Base-by-base conservation (phyloP, 1,140 invertebrate species). In the Probaryconus sp. region DNA sequence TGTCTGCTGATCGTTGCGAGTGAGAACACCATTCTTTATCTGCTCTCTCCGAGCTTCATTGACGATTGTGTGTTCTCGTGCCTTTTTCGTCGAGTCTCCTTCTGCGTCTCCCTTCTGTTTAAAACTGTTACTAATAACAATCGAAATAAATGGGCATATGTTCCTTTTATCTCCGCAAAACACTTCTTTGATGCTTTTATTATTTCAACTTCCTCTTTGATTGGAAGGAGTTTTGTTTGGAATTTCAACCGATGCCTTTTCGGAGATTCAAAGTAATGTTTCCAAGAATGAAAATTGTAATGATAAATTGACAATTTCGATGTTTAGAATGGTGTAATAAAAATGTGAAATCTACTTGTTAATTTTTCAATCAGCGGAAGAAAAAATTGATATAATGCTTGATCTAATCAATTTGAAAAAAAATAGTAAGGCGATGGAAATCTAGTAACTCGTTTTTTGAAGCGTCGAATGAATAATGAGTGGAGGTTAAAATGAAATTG, bases 331-430 rank as follows among this genome's bases (percentile, higher is more conserved):
- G n/a, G n/a, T 24, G 21, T 24, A 7, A 24, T 4, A 33, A 24
- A 45, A 38, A 35, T 37, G 48, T 40, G 42, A n/a, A n/a, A n/a
- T n/a, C n/a, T n/a, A n/a, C n/a, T n/a, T n/a, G n/a, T n/a, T n/a
- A n/a, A 47, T 47, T 37, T 35, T 48, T 17, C 31, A 55, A 67
- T 65, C 61, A 16, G 9, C 1, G 14, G 20, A 21, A 30, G 58
- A 58, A 60, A 60, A 48, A 37, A 51, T 42, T 38, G 55, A 53
- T 51, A 69, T 35, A 68, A 56, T 42, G 38, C 26, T 11, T 13
- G 13, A 82, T 79, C 79, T 80, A 78, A 84, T 84, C 14, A 26
- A 48, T 48, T 47, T 10, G 26, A n/a, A 42, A 26, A 45, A 50
- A 64, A 43, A 16, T n/a, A 2, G 28, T 45, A 47, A 55, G 31